Evolutionary conservation across 2,113 vertebrate genomes (phyloP).

Genomic region (Bambusicola thoracicus): DNA sequence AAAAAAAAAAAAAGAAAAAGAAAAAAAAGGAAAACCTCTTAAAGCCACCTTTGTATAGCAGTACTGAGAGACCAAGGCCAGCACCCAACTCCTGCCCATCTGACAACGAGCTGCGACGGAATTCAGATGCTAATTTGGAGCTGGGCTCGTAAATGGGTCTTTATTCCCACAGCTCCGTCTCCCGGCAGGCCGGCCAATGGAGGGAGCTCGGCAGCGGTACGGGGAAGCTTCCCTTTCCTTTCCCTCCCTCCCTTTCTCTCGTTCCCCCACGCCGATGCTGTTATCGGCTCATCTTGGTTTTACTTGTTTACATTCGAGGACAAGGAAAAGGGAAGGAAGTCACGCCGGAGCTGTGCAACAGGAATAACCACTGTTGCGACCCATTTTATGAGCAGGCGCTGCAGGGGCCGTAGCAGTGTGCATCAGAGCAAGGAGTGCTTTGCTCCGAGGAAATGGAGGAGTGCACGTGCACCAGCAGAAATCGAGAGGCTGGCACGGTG

Average conservation of each 20-base stretch:
- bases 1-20: constrained; percentile 2
- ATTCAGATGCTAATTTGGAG: constrained; percentile 68
- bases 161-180: constrained; percentile 51
- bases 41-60: constrained; percentile 55
- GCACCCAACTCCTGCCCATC: constrained; percentile 52
- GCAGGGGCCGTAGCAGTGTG: neutral
- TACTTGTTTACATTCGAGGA: neutral
- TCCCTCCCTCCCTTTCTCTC: neutral
- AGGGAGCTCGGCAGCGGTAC: neutral
- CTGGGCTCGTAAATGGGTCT: constrained; percentile 43
- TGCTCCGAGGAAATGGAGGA: rapidly evolving
- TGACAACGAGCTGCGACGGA: constrained; percentile 37
- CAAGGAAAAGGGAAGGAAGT: neutral
- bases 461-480: neutral
- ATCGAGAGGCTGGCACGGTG: neutral
- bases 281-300: neutral
- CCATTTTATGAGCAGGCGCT: constrained; percentile 14
- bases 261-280: neutral
- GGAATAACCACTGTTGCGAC: neutral
- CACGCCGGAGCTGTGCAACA: neutral
- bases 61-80: neutral
- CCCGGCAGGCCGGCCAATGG: neutral
- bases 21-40: constrained; percentile 6
- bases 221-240: neutral
- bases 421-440: neutral